These are phyloP conservation scores for Epizoanthus stellaris DNA, from an alignment of 92 coral and sea anemone species.

Conservation along the genomic window DNA sequence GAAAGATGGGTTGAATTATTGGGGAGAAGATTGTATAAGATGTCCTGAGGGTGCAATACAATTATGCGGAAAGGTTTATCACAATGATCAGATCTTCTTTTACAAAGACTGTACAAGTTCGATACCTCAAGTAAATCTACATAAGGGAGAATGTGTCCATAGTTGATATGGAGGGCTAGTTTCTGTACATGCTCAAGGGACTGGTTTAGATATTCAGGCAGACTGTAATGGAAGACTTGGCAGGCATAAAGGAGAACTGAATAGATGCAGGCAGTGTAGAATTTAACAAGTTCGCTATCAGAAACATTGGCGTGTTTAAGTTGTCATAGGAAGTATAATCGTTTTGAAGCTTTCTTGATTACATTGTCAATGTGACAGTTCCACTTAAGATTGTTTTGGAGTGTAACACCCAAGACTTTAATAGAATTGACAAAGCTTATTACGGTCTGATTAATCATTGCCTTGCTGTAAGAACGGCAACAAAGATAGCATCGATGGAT, in stretches of 20 bases:
- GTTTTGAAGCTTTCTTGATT: constrained; percentile 32
- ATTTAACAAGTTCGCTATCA: constrained; percentile 10
- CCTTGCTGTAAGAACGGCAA: too few relatives aligned
- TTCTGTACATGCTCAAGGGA: constrained; percentile 29
- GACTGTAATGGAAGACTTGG: constrained; percentile 36
- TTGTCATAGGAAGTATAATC: constrained; percentile 30
- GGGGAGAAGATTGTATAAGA: constrained; percentile 36
- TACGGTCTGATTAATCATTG: too few relatives aligned
- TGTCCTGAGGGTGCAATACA: constrained; percentile 13
- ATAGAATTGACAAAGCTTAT: not conserved
- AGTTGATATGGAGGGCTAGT: constrained; percentile 33
- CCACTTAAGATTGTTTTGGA: constrained; percentile 17
- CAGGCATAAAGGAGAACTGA: constrained; percentile 31
- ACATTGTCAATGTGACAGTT: constrained; percentile 23
- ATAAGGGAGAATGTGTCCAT: constrained; percentile 34
- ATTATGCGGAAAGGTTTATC: constrained; percentile 33
- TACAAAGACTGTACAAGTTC: constrained; percentile 23
- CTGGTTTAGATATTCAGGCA: constrained; percentile 30
- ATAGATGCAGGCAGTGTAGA: constrained; percentile 15
- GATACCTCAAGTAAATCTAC: constrained; percentile 31
- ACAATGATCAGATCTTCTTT: constrained; percentile 29
- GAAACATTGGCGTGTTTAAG: constrained; percentile 19
- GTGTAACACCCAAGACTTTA: constrained; percentile 26
- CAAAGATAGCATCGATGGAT: too few relatives aligned
- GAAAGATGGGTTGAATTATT: constrained; percentile 11